phyloP scores from a whole-genome alignment of 2,113 vertebrate genomes.

The Labeo rohita region DNA sequence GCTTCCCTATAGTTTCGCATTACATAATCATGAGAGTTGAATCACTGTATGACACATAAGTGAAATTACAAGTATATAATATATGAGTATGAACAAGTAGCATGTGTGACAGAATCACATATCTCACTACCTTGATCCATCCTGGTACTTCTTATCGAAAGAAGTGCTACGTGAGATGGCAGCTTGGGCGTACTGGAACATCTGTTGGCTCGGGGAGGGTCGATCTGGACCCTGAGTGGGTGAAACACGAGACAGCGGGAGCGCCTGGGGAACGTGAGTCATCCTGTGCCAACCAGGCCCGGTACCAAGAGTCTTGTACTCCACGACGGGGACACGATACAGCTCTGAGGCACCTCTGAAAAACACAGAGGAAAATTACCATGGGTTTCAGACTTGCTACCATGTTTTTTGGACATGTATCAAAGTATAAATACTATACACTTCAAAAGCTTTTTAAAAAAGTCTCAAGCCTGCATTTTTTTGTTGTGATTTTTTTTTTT shows the following conservation, averaged over 20 bases:
- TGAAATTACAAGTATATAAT: neutral
- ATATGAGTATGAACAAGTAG: neutral
- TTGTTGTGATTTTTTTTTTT: neutral
- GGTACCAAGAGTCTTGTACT: conserved; percentile 82
- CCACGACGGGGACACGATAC: conserved; percentile 84
- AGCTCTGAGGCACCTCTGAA: conserved; percentile 83
- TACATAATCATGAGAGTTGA: neutral
- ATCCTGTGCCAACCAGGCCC: conserved; percentile 85
- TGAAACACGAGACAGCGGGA: conserved; percentile 80
- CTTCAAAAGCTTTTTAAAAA: neutral
- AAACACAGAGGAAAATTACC: conserved; percentile 30
- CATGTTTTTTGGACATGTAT: neutral
- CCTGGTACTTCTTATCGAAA: conserved; percentile 84
- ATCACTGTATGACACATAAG: neutral
- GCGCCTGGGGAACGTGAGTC: conserved; percentile 75
- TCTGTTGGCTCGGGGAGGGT: conserved; percentile 81
- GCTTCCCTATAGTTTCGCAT: neutral
- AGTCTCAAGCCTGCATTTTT: neutral
- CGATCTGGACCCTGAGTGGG: conserved; percentile 79
- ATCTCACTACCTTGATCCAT: conserved; percentile 78
- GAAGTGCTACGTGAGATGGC: conserved; percentile 85
- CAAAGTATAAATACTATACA: neutral
- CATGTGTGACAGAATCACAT: neutral
- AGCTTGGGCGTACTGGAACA: conserved; percentile 80
- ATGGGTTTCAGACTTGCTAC: conserved; percentile 11